phyloP scores from a whole-genome alignment of 1,140 invertebrate genomes.

The Colletes gigas region DNA sequence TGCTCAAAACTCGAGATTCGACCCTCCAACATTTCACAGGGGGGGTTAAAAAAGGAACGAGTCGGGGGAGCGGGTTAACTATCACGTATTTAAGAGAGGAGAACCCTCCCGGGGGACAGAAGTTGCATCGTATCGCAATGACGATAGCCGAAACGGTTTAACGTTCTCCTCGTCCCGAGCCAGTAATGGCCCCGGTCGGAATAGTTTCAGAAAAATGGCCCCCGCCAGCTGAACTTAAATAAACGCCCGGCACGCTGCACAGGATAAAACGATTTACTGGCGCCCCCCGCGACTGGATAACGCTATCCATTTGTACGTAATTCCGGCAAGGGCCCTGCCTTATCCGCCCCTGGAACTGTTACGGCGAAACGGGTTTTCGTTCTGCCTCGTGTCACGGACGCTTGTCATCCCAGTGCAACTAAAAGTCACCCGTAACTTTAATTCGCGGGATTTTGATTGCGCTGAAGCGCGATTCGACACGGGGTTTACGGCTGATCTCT shows the following conservation, averaged over 20 bases:
- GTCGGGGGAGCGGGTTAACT: conserved; percentile 20
- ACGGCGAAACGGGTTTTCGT: conserved; percentile 53
- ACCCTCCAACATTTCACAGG: background rate
- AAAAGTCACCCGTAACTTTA: background rate
- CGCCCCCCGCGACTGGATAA: conserved; percentile 68
- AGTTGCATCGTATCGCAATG: conserved; percentile 70
- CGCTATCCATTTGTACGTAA: conserved; percentile 73
- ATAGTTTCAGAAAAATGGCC: conserved; percentile 76
- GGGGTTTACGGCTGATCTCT: no score
- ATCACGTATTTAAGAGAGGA: conserved; percentile 33
- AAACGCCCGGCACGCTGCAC: conserved; percentile 63
- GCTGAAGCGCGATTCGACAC: no score
- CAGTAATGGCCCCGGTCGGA: conserved; percentile 72
- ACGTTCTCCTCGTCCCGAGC: conserved; percentile 61
- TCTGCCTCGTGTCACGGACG: conserved; percentile 15
- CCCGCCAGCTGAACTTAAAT: conserved; percentile 70
- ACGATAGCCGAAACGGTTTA: conserved; percentile 66
- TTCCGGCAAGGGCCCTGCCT: conserved; percentile 62
- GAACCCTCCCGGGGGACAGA: conserved; percentile 65
- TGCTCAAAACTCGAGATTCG: background rate
- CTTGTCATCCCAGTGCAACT: background rate
- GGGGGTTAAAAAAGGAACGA: conserved; percentile 16
- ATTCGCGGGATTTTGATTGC: no score
- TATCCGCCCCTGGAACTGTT: conserved; percentile 66
- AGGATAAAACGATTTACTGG: conserved; percentile 77